Evolutionary conservation across 2,113 vertebrate species (phyloP).

Genomic region (Lophochroa leadbeateri): DNA sequence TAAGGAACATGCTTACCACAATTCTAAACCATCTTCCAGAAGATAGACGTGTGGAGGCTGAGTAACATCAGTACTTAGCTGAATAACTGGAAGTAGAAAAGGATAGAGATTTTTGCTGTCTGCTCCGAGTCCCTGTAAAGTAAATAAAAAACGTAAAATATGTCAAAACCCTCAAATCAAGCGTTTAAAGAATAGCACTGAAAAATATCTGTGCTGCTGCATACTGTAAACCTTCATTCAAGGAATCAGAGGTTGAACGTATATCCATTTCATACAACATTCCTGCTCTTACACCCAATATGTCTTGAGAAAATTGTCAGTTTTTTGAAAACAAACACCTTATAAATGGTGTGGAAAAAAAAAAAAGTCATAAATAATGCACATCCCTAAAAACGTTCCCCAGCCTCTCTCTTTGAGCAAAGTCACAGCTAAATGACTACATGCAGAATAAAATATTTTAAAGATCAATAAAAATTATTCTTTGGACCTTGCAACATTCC

Average conservation of each 20-base stretch:
- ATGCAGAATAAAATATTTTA: not conserved
- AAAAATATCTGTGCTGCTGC: not conserved
- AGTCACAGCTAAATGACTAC: not conserved
- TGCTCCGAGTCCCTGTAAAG: conserved; percentile 88
- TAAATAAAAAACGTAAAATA: conserved; percentile 30
- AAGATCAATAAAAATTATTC: not conserved
- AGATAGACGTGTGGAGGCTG: conserved; percentile 98
- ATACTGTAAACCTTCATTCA: not conserved
- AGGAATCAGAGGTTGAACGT: not conserved
- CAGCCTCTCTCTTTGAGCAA: not conserved
- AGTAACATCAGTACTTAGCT: conserved; percentile 95
- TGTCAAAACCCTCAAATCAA: not conserved
- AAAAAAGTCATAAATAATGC: not conserved
- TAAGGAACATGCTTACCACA: conserved; percentile 83
- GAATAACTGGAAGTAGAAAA: conserved; percentile 97
- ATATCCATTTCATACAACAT: not conserved
- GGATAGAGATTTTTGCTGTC: conserved; percentile 96
- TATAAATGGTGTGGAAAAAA: not conserved
- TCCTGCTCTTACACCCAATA: not conserved
- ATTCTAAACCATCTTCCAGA: conserved; percentile 95
- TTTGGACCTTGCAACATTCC: not conserved
- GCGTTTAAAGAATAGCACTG: not conserved
- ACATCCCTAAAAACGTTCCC: not conserved
- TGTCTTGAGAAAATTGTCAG: not conserved
- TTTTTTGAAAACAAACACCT: not conserved